Conservation (phyloP, 2,797 vertebrate genomes). For the Buphagus erythrorhynchus region DNA sequence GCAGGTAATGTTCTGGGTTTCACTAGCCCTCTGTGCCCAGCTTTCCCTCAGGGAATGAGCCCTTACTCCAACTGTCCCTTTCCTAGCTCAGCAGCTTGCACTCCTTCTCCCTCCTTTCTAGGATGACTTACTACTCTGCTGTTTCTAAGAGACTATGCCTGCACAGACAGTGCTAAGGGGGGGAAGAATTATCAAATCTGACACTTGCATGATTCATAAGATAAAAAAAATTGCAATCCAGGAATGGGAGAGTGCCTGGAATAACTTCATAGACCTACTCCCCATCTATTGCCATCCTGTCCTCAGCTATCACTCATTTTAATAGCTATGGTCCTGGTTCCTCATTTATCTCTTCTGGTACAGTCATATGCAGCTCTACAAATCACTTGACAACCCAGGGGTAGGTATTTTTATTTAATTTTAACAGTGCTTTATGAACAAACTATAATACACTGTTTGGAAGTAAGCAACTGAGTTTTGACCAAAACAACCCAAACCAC, state of each 20-base stretch:
- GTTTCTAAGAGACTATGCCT: neutral
- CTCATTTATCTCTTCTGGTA: neutral
- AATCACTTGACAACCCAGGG: neutral
- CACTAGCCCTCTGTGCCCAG: neutral
- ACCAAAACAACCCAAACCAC: neutral
- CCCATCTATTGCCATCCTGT: neutral
- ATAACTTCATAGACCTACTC: neutral
- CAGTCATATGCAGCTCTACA: neutral
- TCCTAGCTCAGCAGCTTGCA: neutral
- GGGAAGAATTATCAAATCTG: neutral
- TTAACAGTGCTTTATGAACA: neutral
- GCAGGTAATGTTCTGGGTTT: neutral
- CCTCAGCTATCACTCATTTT: neutral
- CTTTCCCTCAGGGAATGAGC: accelerated
- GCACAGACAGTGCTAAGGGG: neutral
- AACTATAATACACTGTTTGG: neutral
- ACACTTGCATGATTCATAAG: neutral
- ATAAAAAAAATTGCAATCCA: neutral
- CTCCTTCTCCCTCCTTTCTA: neutral
- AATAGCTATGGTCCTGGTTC: neutral
- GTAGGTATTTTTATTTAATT: neutral
- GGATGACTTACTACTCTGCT: neutral
- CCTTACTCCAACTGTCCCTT: neutral
- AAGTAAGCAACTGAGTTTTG: neutral
- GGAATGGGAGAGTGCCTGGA: neutral